Conservation (phyloP, 2,888 invertebrate genomes). For the Oligia latruncula region DNA sequence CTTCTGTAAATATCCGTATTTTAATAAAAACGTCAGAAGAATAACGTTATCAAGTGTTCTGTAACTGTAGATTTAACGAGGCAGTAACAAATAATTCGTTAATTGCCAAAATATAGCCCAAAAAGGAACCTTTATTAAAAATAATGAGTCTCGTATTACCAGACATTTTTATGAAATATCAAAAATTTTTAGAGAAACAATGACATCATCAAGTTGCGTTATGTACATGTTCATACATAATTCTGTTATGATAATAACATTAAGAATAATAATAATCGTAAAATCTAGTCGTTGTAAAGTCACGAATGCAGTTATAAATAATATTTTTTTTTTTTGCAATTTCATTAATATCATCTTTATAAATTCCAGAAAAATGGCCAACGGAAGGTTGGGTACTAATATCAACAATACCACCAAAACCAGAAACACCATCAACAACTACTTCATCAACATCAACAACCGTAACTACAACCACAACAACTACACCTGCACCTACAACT, state of each 20-base stretch:
- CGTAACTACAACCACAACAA: constrained; percentile 55
- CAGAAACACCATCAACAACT: constrained; percentile 72
- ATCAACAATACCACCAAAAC: constrained; percentile 81
- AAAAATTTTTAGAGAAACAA: neutral
- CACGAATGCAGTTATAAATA: neutral
- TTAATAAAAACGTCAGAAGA: too few relatives aligned
- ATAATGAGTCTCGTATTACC: constrained; percentile 10
- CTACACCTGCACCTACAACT: constrained; percentile 70
- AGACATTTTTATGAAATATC: neutral
- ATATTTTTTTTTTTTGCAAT: too few relatives aligned
- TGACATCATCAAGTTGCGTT: constrained; percentile 26
- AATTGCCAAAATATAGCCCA: too few relatives aligned
- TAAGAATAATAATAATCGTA: neutral
- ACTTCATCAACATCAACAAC: constrained; percentile 70
- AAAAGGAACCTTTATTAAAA: neutral
- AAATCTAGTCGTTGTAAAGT: neutral
- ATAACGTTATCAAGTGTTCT: neutral
- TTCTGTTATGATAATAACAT: neutral
- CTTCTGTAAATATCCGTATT: too few relatives aligned
- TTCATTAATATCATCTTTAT: neutral
- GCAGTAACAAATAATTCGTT: too few relatives aligned
- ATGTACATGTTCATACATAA: constrained; percentile 5
- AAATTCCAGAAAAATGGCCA: constrained; percentile 90
- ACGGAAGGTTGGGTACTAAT: constrained; percentile 92
- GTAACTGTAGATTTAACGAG: neutral